Evolutionary conservation across 2,888 invertebrate genomes (phyloP), one percentile per base, ranked within the genome.

Genomic region (Lithophane semibrunnea): DNA sequence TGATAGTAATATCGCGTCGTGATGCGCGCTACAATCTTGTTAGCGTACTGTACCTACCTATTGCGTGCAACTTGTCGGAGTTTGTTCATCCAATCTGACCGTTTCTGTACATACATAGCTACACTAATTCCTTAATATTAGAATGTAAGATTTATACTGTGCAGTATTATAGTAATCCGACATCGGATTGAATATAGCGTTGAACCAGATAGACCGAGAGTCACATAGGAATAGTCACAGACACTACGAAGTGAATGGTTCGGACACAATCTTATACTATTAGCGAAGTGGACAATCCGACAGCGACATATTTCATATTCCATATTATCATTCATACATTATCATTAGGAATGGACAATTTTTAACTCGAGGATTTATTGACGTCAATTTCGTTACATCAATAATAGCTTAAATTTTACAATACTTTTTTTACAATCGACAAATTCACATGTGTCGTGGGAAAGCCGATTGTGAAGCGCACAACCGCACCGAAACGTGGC

Each of bases 311-410:
- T 84, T 87, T 82, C 82, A 87, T 84, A 85, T 86, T 90, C 76
- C 66, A 80, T 52, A 84, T 85, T 68, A 84, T 85, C 86, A 86
- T 88, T 89, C 88, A 87, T 89, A 91, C 90, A 89, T 91, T 92
- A 92, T 90, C 73, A 92, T 91, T 92, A 93, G 92, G 92, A 93
- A 92, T 94, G 94, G 94, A 94, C 94, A 94, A 90, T 91, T 91
- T 91, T 90, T 88, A 90, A 90, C 85, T 89, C 88, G 86, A 91
- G 88, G 89, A 89, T 90, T 89, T 83, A 91, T 92, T 92, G 89
- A 92, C 89, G 87, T 90, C 87, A 88, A 90, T 85, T 92, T 92
- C 89, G 90, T 92, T 89, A 91, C 86, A 91, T 88, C 88, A 91
- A 89, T 89, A 88, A 83, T 88, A 85, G 88, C 91, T 91, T 90